Percentiles rank a stretch among this genome's conserved stretches.
Conservation (phyloP, 2,797 vertebrate genomes). For the Anabacerthia variegaticeps region DNA sequence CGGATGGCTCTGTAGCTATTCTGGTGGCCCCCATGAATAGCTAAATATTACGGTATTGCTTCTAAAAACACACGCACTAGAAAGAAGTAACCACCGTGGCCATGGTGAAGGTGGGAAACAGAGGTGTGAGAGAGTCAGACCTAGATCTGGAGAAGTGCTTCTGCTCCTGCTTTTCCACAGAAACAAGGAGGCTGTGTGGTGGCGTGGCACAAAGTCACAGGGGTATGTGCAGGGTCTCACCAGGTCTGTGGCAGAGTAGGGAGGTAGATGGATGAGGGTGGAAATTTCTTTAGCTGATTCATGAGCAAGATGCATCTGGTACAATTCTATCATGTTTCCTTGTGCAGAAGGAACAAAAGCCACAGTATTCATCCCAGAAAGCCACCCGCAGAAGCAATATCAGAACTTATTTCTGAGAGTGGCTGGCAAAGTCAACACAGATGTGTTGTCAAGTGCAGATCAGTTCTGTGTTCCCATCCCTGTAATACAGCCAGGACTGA, state of each 20-base stretch:
- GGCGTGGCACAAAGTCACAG: neutral
- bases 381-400: rapidly evolving
- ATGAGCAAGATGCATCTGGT: neutral
- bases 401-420: neutral
- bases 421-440: neutral
- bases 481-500: neutral
- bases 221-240: neutral
- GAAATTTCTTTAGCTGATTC: neutral
- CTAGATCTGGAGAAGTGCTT: neutral
- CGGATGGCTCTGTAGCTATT: neutral
- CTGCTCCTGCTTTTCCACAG: neutral
- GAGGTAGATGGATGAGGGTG: neutral
- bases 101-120: neutral
- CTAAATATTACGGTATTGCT: neutral
- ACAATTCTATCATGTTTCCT: neutral
- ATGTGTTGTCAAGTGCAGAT: neutral
- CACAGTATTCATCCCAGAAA: neutral
- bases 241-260: neutral
- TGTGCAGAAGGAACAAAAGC: neutral
- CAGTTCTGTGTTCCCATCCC: neutral
- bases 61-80: neutral
- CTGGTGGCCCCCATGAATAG: neutral
- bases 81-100: neutral
- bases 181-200: neutral
- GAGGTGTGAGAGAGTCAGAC: neutral